A percentile compares a stretch with the other conserved stretches of the same genome.
Evolutionary conservation across 2,888 invertebrate genomes (phyloP).

Genomic region (Ashinkailepas kermadecensis): DNA sequence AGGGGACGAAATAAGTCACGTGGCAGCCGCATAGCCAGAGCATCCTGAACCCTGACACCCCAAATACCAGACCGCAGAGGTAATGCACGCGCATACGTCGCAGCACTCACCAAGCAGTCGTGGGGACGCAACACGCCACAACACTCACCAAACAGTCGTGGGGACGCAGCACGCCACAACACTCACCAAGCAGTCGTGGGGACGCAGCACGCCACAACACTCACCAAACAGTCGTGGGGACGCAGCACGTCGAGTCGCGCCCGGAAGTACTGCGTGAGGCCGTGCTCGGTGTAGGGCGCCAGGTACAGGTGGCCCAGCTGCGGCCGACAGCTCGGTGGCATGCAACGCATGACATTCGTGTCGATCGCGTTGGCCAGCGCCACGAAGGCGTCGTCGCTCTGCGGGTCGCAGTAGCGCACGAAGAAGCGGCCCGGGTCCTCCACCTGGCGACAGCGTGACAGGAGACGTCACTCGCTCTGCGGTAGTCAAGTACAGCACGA

Average conservation of each 20-base stretch:
- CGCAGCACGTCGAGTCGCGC: not conserved
- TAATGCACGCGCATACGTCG: too few relatives aligned
- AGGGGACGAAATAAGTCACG: too few relatives aligned
- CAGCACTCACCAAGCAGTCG: too few relatives aligned
- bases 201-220: not conserved
- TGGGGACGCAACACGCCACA: too few relatives aligned
- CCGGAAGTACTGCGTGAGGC: not conserved
- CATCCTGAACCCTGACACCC: too few relatives aligned
- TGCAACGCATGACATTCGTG: not conserved
- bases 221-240: not conserved
- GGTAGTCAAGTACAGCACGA: too few relatives aligned
- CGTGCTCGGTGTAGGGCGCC: slow-evolving; percentile 2
- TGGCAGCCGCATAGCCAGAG: too few relatives aligned
- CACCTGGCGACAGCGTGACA: slow-evolving; percentile 5
- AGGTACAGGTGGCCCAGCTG: not conserved
- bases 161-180: too few relatives aligned
- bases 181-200: too few relatives aligned
- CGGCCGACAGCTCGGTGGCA: not conserved
- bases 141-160: too few relatives aligned
- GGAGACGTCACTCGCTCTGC: too few relatives aligned
- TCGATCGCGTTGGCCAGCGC: not conserved
- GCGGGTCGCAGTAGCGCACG: slow-evolving; percentile 24
- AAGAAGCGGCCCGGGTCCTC: slow-evolving; percentile 28
- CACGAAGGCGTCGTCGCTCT: not conserved
- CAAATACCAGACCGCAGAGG: too few relatives aligned